phyloP scores from a whole-genome alignment of 2,797 vertebrate genomes.

The Uromys caudimaculatus region DNA sequence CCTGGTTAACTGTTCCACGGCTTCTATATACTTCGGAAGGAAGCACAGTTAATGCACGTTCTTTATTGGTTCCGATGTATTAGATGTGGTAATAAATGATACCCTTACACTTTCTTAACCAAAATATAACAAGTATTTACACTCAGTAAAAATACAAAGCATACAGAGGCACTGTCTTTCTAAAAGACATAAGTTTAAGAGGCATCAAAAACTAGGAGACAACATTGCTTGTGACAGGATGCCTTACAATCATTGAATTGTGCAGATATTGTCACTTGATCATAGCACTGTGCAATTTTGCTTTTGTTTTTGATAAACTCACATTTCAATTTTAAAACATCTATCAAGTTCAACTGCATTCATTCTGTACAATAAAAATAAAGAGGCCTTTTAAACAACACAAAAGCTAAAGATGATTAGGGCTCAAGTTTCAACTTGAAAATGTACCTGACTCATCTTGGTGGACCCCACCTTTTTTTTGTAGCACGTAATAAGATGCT shows the following conservation, averaged over 20 bases:
- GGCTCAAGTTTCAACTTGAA: constrained; percentile 78
- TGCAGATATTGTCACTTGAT: constrained; percentile 92
- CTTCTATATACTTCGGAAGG: background rate
- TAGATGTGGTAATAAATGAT: constrained; percentile 94
- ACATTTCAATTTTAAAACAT: constrained; percentile 87
- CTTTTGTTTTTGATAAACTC: constrained; percentile 84
- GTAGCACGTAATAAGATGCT: constrained; percentile 32
- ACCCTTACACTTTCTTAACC: constrained; percentile 96
- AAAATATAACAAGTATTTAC: constrained; percentile 99
- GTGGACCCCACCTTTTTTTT: constrained; percentile 80
- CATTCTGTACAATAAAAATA: constrained; percentile 88
- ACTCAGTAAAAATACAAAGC: constrained; percentile 97
- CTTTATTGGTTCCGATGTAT: constrained; percentile 93
- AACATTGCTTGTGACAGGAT: constrained; percentile 92
- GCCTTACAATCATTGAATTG: constrained; percentile 92
- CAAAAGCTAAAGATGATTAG: constrained; percentile 79
- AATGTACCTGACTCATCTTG: constrained; percentile 81
- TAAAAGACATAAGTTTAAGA: constrained; percentile 98
- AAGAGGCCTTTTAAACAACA: constrained; percentile 84
- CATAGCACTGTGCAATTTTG: constrained; percentile 91
- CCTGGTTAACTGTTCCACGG: background rate
- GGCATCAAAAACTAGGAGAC: constrained; percentile 94
- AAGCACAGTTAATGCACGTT: constrained; percentile 71
- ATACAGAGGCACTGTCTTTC: constrained; percentile 97
- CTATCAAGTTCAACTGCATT: constrained; percentile 92